These are phyloP conservation scores for Halictus rubicundus DNA, from an alignment of 1,140 invertebrate genomes.

Conservation along the genomic window DNA sequence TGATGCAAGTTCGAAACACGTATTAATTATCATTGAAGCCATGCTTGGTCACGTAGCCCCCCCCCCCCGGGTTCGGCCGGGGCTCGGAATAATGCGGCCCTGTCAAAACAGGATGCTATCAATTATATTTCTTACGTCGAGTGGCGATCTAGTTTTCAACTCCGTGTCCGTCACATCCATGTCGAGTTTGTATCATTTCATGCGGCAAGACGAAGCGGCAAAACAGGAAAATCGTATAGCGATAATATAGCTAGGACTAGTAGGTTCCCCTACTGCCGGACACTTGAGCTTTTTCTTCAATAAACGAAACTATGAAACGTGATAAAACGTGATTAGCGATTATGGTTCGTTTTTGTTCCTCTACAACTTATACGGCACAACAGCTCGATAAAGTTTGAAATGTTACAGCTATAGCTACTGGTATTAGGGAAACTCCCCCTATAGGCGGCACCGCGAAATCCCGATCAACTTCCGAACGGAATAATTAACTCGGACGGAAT, in stretches of 20 bases:
- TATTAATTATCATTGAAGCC: conserved; percentile 39
- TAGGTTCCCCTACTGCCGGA: no score
- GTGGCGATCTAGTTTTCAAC: conserved; percentile 29
- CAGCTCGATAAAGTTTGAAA: no score
- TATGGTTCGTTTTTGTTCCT: no score
- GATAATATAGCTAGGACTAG: not conserved
- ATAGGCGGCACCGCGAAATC: not conserved
- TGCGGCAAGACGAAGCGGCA: not conserved
- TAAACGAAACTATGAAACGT: no score
- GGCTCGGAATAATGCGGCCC: conserved; percentile 30
- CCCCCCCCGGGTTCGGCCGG: not conserved
- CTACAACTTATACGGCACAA: no score
- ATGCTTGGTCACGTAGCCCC: conserved; percentile 2
- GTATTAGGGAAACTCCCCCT: no score
- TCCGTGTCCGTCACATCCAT: conserved; percentile 12
- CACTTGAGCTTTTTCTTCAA: no score
- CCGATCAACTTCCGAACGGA: conserved; percentile 5
- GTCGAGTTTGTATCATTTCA: conserved; percentile 22
- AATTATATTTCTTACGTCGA: conserved; percentile 52
- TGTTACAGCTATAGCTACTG: no score
- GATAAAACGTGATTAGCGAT: no score
- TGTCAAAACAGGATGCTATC: conserved; percentile 54
- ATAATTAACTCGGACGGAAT: conserved; percentile 33
- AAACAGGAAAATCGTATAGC: conserved; percentile 33
- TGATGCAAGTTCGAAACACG: conserved; percentile 28